Base-by-base conservation (phyloP, 2,113 vertebrate species). In the rat (Rattus norvegicus) region DNA sequence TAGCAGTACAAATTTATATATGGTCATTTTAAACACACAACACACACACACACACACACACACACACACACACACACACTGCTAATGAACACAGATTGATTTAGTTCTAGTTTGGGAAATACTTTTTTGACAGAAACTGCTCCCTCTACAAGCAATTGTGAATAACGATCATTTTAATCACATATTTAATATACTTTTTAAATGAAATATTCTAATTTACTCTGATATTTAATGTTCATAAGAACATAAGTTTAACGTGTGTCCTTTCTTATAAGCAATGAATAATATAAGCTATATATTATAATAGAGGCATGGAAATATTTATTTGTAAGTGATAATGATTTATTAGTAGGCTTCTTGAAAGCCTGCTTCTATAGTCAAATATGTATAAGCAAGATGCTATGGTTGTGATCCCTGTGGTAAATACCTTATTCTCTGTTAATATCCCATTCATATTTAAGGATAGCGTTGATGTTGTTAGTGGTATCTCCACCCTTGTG, bases 31-130 rank as follows among this genome's bases (percentile, higher is more conserved):
- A 8, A 87, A 43, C 43, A 43, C 43, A 43, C 43, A 43, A 43
- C 43, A 43, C 43, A 43, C 43, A 43, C 43, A 43, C 43, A 43
- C 43, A 43, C 43, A 43, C 43, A 43, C 43, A 43, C 43, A 43
- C 43, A 43, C 43, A 43, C 43, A 43, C 43, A 43, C 43, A 43
- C 43, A 43, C 20, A 10, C 1, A 69, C 61, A 28, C 5, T 85
- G 47, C 59, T 88, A 24, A n/a, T 70, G 47, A 9, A 76, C 36
- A 69, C 4, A 39, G 72, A 39, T 65, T 81, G 56, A 20, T 54
- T 92, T 94, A 22, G 77, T 47, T 79, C 59, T 94, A 22, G 77
- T 47, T 79, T 52, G 87, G 16, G 16, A 87, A 72, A 91, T 90
- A 91, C 28, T 91, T 93, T 94, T 88, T 76, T 63, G 86, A 76